Conservation (phyloP, 2,113 vertebrate genomes). For the Perca flavescens region DNA sequence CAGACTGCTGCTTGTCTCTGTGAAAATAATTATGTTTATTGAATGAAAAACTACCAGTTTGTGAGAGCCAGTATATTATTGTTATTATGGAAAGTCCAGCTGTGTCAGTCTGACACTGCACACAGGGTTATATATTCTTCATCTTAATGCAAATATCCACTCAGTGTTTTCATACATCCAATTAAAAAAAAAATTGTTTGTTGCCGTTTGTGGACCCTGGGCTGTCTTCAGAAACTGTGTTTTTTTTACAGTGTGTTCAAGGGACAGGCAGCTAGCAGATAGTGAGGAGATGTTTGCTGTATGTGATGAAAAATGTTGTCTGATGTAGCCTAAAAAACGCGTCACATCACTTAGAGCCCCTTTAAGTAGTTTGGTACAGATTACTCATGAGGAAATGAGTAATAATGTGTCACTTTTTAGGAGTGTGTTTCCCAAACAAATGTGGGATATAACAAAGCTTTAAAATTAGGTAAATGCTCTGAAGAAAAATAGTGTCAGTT, state of each 20-base stretch:
- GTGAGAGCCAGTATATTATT: background rate
- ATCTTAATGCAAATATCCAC: constrained; percentile 14
- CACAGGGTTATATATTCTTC: background rate
- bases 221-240: no score
- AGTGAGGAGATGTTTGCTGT: no score
- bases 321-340: no score
- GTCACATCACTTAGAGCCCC: no score
- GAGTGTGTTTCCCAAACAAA: constrained; percentile 10
- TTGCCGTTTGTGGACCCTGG: no score
- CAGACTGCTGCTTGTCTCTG: constrained; percentile 15
- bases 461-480: constrained; percentile 19
- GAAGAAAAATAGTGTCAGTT: constrained; percentile 2
- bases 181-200: background rate
- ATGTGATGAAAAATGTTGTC: no score
- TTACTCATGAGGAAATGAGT: constrained; percentile 4
- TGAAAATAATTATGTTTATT: constrained; percentile 32
- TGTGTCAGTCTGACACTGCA: constrained; percentile 10
- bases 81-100: background rate
- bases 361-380: background rate
- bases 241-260: no score
- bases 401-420: constrained; percentile 14
- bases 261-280: no score
- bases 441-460: background rate
- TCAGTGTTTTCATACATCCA: constrained; percentile 25
- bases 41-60: constrained; percentile 36